A percentile compares a stretch with the other conserved stretches of the same genome.
Evolutionary conservation across 2,888 invertebrate species (phyloP).

Genomic region (Leptinotarsa peninsularis): DNA sequence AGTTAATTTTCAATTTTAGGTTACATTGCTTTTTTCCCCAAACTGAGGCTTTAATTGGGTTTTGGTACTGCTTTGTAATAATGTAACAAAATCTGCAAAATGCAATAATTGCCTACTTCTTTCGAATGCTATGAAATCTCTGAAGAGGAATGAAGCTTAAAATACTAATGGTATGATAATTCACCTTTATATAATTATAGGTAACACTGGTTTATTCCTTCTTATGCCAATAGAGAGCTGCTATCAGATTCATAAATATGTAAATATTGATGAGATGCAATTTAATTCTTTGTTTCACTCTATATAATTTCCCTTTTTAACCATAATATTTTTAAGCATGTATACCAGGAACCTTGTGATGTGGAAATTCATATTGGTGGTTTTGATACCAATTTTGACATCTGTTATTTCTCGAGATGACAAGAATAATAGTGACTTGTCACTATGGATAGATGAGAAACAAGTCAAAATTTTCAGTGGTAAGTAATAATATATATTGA

Average conservation of each 20-base stretch:
- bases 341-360: conserved; percentile 53
- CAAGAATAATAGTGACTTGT: conserved; percentile 73
- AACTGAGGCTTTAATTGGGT: conserved; percentile 38
- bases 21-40: conserved; percentile 36
- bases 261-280: not conserved
- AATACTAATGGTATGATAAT: conserved; percentile 50
- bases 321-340: conserved; percentile 52
- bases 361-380: conserved; percentile 52
- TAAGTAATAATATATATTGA: conserved; percentile 64
- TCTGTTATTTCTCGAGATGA: conserved; percentile 59
- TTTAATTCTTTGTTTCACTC: not conserved
- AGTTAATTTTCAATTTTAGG: conserved; percentile 38
- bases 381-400: conserved; percentile 50
- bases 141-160: conserved; percentile 54
- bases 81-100: conserved; percentile 34
- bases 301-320: not conserved
- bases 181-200: conserved; percentile 30
- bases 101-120: conserved; percentile 32
- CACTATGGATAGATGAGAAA: conserved; percentile 91
- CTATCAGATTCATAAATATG: not conserved
- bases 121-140: conserved; percentile 35
- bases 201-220: conserved; percentile 24
- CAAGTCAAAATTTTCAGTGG: conserved; percentile 93
- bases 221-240: conserved; percentile 9
- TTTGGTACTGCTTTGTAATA: conserved; percentile 39